Base-by-base conservation (phyloP, 2,797 vertebrate species). In the Corythornis leucogaster region DNA sequence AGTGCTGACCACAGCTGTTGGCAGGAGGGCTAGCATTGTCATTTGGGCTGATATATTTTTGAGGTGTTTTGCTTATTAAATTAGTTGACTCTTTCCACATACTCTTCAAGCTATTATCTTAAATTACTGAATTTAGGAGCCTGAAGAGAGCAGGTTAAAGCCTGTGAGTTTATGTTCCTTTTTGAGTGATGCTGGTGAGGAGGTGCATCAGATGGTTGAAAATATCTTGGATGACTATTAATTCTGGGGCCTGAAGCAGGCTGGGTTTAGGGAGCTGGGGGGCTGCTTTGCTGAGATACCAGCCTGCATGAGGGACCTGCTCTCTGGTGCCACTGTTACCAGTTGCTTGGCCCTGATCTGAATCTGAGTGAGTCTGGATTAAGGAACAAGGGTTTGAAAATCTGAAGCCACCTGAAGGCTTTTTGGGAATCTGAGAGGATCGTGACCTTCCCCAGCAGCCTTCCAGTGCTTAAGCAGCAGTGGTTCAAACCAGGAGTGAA, bases 1-100 rank as follows among this genome's bases (percentile, higher is more conserved):
- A 79, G 68, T 85, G 95, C 86, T 94, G 93, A 89, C 79, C 78
- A 76, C 73, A 81, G 80, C 81, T 82, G 76, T 78, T 95, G 67
- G 67, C 94, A 90, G 30, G 6, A 46, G 45, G 68, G 74, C 63
- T 82, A 35, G 48, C 40, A 22, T 16, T 94, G 75, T 89, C 79
- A 55, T 90, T 95, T 84, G 26, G 93, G 25, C 89, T 76, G 58
- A 40, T 42, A 22, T 26, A 15, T 69, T 79, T 93, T 70, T 79
- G 40, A 89, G 59, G 45, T 18, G 4, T 68, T 88, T 80, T 86
- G 67, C 75, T 91, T 92, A 85, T 79, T 93, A 87, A 95, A 90
- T 91, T 78, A 64, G 87, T 53, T 95, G 54, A 40, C 53, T 94
- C 11, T 58, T 48, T 57, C 80, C 78, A 89, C n/a, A 74, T 81